phyloP scores from a whole-genome alignment of 2,113 vertebrate species.

The Leucopsar rothschildi region DNA sequence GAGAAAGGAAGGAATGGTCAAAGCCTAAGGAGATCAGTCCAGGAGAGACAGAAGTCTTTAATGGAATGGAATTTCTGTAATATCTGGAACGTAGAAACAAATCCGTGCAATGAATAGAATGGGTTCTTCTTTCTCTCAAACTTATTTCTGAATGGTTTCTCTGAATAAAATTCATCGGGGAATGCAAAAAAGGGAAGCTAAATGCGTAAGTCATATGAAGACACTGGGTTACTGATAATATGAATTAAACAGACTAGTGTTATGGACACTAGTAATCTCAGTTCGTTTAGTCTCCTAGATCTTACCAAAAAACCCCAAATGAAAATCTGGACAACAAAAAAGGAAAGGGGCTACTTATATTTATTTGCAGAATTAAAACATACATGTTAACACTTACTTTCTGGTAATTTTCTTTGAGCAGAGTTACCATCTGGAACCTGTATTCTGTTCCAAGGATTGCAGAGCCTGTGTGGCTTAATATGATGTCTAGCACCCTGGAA shows the following conservation, averaged over 20 bases:
- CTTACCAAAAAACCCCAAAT: not conserved
- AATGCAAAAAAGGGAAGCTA: not conserved
- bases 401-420: slow-evolving; percentile 46
- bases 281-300: not conserved
- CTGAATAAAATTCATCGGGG: not conserved
- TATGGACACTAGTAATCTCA: not conserved
- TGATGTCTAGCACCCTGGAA: slow-evolving; percentile 82
- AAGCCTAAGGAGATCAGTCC: not conserved
- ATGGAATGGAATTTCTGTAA: not conserved
- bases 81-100: not conserved
- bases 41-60: not conserved
- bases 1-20: not conserved
- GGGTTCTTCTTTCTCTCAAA: not conserved
- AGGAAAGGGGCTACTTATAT: not conserved
- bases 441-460: slow-evolving; percentile 85
- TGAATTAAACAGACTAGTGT: not conserved
- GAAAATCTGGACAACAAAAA: not conserved
- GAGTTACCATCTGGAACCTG: slow-evolving; percentile 83
- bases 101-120: not conserved
- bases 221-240: not conserved
- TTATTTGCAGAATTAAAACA: not conserved
- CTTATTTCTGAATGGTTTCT: not conserved
- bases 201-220: not conserved
- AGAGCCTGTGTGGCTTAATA: slow-evolving; percentile 87
- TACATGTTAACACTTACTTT: not conserved